phyloP scores from a whole-genome alignment of 2,797 vertebrate genomes.

The Sylvia borin region DNA sequence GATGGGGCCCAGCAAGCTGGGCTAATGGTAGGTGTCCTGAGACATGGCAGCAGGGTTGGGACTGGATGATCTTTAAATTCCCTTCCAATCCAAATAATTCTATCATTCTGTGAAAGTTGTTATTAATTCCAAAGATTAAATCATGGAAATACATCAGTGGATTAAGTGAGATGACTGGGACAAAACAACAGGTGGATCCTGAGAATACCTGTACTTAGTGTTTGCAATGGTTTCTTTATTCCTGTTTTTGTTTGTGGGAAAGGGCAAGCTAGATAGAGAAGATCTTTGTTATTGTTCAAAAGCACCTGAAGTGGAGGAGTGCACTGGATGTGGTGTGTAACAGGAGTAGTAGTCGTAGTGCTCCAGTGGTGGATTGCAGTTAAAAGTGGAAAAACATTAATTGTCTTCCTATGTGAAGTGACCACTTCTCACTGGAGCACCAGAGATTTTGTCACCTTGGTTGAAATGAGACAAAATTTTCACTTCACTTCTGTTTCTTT shows the following conservation, averaged over 20 bases:
- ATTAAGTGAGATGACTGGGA: background rate
- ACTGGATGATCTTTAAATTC: background rate
- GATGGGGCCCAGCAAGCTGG: background rate
- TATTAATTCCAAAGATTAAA: background rate
- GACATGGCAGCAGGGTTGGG: background rate
- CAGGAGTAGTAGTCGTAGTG: background rate
- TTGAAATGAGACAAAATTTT: background rate
- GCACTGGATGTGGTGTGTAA: background rate
- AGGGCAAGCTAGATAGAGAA: background rate
- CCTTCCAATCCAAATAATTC: background rate
- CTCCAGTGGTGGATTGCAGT: background rate
- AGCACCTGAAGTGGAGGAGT: background rate
- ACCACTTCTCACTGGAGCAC: background rate
- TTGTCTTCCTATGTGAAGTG: background rate
- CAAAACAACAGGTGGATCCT: background rate
- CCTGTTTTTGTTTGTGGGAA: background rate
- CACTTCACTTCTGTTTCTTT: background rate
- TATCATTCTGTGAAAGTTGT: background rate
- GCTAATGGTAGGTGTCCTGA: accelerated
- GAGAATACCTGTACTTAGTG: background rate
- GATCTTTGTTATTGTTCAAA: background rate
- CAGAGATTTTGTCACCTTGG: background rate
- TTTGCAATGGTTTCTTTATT: background rate
- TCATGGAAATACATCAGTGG: background rate
- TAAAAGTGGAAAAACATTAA: background rate